phyloP scores from a whole-genome alignment of 2,797 vertebrate genomes.

The Euphonia xanthogaster region DNA sequence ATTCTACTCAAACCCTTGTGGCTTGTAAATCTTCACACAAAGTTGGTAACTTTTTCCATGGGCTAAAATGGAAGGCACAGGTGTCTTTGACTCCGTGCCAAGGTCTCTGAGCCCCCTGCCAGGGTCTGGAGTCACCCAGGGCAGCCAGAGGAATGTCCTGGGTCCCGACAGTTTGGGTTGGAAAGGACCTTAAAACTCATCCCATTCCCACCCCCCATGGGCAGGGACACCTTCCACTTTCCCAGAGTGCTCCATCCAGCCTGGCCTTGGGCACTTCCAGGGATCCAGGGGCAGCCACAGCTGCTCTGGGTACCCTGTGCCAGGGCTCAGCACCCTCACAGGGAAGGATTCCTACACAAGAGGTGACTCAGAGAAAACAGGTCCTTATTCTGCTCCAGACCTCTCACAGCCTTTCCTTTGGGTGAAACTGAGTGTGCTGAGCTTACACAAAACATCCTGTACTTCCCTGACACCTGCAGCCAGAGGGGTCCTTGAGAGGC shows the following conservation, averaged over 20 bases:
- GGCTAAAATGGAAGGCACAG: no score
- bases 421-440: not conserved
- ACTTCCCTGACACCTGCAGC: not conserved
- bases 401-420: not conserved
- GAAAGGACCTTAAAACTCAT: not conserved
- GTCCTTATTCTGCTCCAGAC: not conserved
- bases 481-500: not conserved
- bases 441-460: not conserved
- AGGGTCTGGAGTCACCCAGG: no score
- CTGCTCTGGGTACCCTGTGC: not conserved
- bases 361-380: not conserved
- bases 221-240: rapidly evolving
- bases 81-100: no score
- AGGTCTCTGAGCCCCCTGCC: no score
- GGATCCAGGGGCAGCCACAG: not conserved
- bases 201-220: no score
- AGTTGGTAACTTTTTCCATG: no score
- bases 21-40: no score
- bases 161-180: not conserved
- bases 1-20: no score
- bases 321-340: rapidly evolving
- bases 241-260: rapidly evolving
- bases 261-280: not conserved
- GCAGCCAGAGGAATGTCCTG: no score
- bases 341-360: not conserved